Evolutionary conservation across 2,797 vertebrate genomes (phyloP), one percentile per base, ranked within the genome.

Genomic region (Sebastes minor): DNA sequence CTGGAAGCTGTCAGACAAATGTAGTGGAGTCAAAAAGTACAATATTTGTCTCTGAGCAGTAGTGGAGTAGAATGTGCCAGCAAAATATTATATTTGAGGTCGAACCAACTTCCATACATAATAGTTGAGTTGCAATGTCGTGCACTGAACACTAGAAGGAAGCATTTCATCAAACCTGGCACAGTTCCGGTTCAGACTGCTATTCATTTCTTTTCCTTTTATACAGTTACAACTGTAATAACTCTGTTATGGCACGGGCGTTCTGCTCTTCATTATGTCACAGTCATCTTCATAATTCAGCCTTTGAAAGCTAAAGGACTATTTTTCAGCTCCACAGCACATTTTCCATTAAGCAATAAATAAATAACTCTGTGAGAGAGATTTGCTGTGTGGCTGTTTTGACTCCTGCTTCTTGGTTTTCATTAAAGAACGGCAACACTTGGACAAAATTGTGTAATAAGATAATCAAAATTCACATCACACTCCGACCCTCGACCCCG

Each of bases 161-260:
- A 84, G 86, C 75, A 88, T 88, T 86, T 72, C 33, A 75, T 84
- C 78, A 90, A 64, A 79, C 6, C 74, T 85, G 66, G 10, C 11
- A 1, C 27, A 61, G 61, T 16, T 16, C 14, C 1, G 9, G 55
- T 1, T 25, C 46, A 46, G 18, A 4, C n/a, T 38, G n/a, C 4
- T 65, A 28, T 53, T 66, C 12, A 6, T 25, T 30, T 33, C 23
- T 28, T 9, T 52, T 23, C 11, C 9, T 4, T 60, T 52, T 2
- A 10, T 4, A 32, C 55, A 35, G 6, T 33, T 8, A n/a, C 22
- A 52, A n/a, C 7, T 10, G 13, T 38, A 38, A 38, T 38, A 38
- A 20, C 32, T 9, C 8, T 55, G 16, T 9, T 12, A 30, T 57
- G 10, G 6, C 20, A 12, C 8, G 3, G 13, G 4, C 5, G 9